Conservation (phyloP, 2,797 vertebrate species). For the Smutsia temminckii region DNA sequence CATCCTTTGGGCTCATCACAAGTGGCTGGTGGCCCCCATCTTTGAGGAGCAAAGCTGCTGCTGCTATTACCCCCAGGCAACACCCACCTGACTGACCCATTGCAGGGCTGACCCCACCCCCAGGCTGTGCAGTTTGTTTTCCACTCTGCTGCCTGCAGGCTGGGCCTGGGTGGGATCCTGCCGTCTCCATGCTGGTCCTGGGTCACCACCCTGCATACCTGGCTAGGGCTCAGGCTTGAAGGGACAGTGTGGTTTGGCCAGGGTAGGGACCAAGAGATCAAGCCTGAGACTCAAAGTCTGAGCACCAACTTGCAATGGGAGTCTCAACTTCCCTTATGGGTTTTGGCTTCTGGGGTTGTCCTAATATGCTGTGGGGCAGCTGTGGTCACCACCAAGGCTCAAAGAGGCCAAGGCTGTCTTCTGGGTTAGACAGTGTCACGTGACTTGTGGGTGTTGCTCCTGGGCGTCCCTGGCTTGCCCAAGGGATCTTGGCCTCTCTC, state of each 20-base stretch:
- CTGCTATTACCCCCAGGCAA: not conserved
- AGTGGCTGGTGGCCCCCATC: not conserved
- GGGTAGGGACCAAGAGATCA: not conserved
- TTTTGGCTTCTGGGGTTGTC: not conserved
- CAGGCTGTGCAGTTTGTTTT: not conserved
- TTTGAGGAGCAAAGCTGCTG: not conserved
- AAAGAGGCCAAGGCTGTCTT: not conserved
- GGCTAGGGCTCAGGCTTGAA: not conserved
- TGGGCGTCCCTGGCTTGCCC: not conserved
- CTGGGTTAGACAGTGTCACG: not conserved
- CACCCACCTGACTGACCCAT: accelerated
- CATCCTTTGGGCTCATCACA: not conserved
- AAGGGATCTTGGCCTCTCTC: not conserved
- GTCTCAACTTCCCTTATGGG: not conserved
- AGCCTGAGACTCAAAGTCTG: not conserved
- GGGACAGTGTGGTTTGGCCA: not conserved
- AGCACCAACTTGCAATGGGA: not conserved
- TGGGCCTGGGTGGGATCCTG: not conserved
- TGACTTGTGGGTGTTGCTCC: not conserved
- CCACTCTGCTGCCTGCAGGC: not conserved
- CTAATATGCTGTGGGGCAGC: not conserved
- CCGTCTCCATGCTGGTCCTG: not conserved
- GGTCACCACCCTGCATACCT: not conserved
- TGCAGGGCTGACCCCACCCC: no score
- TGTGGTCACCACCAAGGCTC: not conserved